These are phyloP conservation scores for Epirrhoe tristata DNA, from an alignment of 2,888 invertebrate species.

Conservation along the genomic window DNA sequence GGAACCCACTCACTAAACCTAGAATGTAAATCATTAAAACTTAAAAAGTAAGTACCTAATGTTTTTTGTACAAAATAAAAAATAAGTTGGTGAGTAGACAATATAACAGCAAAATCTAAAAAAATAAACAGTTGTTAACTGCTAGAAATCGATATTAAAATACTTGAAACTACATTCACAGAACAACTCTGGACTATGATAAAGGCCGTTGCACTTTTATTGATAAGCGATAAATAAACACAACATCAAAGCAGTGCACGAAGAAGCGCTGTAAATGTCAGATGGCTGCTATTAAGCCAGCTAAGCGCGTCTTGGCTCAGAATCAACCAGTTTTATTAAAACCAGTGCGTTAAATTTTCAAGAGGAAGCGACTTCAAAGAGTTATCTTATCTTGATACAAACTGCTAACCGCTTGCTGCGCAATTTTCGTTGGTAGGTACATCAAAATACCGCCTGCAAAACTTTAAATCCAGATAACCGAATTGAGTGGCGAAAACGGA, in stretches of 20 bases:
- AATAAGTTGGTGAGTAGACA: neutral
- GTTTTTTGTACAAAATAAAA: neutral
- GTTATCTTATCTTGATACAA: neutral
- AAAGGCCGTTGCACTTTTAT: conserved; percentile 8
- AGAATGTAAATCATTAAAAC: neutral
- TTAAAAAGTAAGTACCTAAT: neutral
- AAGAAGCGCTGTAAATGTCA: neutral
- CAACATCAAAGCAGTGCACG: neutral
- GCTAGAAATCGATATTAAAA: neutral
- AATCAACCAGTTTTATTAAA: neutral
- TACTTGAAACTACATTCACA: neutral
- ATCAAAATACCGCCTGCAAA: neutral
- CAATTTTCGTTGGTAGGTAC: neutral
- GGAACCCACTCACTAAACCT: neutral
- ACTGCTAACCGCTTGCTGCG: neutral
- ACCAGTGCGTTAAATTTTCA: neutral
- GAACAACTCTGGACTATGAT: neutral
- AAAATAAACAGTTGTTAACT: too few relatives aligned
- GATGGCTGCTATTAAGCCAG: neutral
- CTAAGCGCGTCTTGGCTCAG: neutral
- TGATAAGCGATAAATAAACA: conserved; percentile 4
- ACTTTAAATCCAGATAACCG: conserved; percentile 5
- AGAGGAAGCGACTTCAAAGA: neutral
- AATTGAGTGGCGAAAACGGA: neutral
- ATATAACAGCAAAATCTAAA: neutral